A percentile compares a stretch with the other conserved stretches of the same genome.
These are phyloP conservation scores for Musca vetustissima DNA, from an alignment of 1,140 invertebrate species.

Conservation along the genomic window DNA sequence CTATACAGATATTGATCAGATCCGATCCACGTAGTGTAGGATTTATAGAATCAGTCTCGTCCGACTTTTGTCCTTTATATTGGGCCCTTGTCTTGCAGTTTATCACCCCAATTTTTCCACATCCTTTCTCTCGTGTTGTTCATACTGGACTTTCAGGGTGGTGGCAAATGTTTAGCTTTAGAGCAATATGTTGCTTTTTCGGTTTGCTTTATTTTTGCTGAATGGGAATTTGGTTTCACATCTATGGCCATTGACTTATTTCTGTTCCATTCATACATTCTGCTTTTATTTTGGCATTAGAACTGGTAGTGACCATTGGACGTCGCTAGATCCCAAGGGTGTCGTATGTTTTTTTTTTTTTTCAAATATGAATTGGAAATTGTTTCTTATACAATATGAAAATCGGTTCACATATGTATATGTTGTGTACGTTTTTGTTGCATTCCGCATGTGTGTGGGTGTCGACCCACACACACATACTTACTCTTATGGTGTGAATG, in stretches of 20 bases:
- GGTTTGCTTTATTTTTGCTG: too few relatives aligned
- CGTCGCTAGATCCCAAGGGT: constrained; percentile 37
- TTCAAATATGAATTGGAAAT: constrained; percentile 51
- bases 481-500: too few relatives aligned
- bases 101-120: too few relatives aligned
- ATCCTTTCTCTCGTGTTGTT: not conserved
- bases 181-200: too few relatives aligned
- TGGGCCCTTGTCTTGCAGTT: too few relatives aligned
- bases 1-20: too few relatives aligned
- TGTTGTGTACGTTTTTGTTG: not conserved
- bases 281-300: constrained; percentile 11
- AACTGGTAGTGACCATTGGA: not conserved
- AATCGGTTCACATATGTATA: too few relatives aligned
- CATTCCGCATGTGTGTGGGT: not conserved
- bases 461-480: too few relatives aligned
- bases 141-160: not conserved
- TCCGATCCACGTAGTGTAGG: too few relatives aligned
- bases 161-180: not conserved
- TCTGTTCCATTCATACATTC: not conserved
- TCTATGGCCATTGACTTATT: constrained; percentile 17
- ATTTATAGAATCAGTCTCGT: too few relatives aligned
- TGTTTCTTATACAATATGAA: constrained; percentile 32
- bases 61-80: too few relatives aligned
- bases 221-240: too few relatives aligned
- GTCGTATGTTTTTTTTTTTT: constrained; percentile 45